phyloP scores from a whole-genome alignment of 2,797 vertebrate species.

The Botia kubotai region DNA sequence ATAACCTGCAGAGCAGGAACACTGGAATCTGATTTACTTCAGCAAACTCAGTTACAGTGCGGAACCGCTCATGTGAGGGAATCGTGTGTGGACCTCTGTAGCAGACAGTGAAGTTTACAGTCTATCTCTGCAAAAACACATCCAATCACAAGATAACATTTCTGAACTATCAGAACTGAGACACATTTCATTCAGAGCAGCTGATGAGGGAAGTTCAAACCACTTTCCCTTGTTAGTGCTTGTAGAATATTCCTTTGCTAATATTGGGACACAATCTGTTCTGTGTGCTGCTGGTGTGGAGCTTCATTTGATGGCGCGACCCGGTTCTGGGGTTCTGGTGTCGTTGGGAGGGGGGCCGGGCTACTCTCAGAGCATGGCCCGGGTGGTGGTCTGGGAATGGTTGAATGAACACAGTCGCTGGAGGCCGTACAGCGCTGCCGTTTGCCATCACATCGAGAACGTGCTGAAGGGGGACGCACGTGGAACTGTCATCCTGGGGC shows the following conservation, averaged over 20 bases:
- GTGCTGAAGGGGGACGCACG: constrained; percentile 90
- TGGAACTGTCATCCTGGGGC: constrained; percentile 90
- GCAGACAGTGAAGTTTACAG: background rate
- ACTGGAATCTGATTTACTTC: constrained; percentile 30
- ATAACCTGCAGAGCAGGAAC: constrained; percentile 29
- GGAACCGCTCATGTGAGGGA: constrained; percentile 10
- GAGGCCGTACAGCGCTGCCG: constrained; percentile 90
- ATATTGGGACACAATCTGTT: background rate
- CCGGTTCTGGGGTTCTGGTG: constrained; percentile 70
- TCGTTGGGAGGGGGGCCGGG: constrained; percentile 71
- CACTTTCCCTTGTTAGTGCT: background rate
- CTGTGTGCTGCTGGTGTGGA: background rate
- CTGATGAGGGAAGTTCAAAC: no score
- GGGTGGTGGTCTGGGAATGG: constrained; percentile 98
- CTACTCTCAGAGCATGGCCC: constrained; percentile 90
- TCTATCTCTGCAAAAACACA: background rate
- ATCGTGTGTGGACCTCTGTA: background rate
- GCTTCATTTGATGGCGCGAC: constrained; percentile 65
- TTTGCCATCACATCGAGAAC: constrained; percentile 95
- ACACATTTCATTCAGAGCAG: no score
- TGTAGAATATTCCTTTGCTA: background rate
- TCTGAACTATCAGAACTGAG: background rate
- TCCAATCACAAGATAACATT: background rate
- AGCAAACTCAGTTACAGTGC: constrained; percentile 14
- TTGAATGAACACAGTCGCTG: constrained; percentile 94